Percentiles rank a stretch among this genome's conserved stretches.
These are phyloP conservation scores for Rhea pennata DNA, from an alignment of 2,113 vertebrate species.

Conservation along the genomic window DNA sequence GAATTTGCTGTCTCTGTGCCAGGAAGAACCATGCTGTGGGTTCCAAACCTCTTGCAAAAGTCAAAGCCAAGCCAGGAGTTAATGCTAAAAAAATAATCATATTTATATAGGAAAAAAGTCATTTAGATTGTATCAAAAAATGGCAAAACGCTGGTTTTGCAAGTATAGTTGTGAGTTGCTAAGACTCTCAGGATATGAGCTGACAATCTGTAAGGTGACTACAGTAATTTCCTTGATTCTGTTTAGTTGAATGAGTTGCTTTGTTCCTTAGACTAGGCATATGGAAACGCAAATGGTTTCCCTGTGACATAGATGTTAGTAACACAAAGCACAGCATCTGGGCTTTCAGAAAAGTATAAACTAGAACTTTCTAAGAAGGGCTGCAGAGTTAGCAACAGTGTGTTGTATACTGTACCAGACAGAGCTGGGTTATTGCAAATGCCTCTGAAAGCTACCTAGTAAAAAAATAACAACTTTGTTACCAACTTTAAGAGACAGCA, in stretches of 20 bases:
- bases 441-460: neutral
- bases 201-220: conserved; percentile 6
- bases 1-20: conserved; percentile 19
- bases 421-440: neutral
- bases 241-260: neutral
- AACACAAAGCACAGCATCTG: neutral
- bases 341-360: conserved; percentile 32
- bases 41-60: conserved; percentile 23
- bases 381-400: neutral
- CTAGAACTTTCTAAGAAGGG: neutral
- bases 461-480: neutral
- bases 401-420: neutral
- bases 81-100: neutral
- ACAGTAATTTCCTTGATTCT: conserved; percentile 26
- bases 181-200: neutral
- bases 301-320: neutral
- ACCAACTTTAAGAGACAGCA: neutral
- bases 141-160: neutral
- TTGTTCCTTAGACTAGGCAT: neutral
- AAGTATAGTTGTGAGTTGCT: neutral
- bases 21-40: neutral
- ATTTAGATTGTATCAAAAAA: neutral
- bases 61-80: neutral
- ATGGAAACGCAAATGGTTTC: conserved; percentile 11
- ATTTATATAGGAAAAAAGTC: neutral